Percentiles rank a stretch among this genome's conserved stretches.
Conservation (phyloP, 1,140 invertebrate species). For the Pygmarrhopalites habei region DNA sequence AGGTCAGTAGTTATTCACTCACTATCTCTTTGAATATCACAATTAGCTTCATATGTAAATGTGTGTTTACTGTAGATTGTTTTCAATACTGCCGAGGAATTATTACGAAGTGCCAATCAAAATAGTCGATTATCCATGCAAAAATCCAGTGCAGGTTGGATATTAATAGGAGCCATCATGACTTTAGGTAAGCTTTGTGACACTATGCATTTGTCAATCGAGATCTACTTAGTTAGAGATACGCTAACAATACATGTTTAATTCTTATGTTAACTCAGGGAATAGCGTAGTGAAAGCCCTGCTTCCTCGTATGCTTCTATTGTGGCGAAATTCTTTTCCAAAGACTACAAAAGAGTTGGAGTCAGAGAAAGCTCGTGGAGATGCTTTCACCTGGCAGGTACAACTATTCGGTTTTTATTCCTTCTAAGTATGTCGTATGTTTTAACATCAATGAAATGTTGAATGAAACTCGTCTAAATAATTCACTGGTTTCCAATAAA, state of each 20-base stretch:
- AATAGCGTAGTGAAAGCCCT: conserved; percentile 80
- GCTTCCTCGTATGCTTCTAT: conserved; percentile 80
- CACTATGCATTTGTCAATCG: too few species aligned
- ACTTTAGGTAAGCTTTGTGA: conserved; percentile 62
- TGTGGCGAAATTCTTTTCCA: conserved; percentile 98
- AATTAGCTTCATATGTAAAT: neutral
- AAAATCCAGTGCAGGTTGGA: conserved; percentile 93
- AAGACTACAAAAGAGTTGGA: conserved; percentile 91
- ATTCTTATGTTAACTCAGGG: conserved; percentile 48
- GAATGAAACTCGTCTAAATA: too few species aligned
- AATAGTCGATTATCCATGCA: conserved; percentile 90
- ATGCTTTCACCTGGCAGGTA: conserved; percentile 96
- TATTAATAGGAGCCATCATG: conserved; percentile 93
- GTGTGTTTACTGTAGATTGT: conserved; percentile 55
- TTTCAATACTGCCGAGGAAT: conserved; percentile 93
- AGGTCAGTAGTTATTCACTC: conserved; percentile 51
- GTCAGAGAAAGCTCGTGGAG: conserved; percentile 91
- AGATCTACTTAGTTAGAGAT: too few species aligned
- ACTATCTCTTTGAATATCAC: conserved; percentile 4
- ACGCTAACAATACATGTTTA: too few species aligned
- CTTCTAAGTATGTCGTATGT: neutral
- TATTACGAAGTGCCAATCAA: conserved; percentile 92
- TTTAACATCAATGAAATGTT: neutral
- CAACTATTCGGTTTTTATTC: too few species aligned
- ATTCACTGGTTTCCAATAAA: too few species aligned